Evolutionary conservation across 2,888 invertebrate species (phyloP), one percentile per base, ranked within the genome.

Genomic region (Drosophila subquinaria): DNA sequence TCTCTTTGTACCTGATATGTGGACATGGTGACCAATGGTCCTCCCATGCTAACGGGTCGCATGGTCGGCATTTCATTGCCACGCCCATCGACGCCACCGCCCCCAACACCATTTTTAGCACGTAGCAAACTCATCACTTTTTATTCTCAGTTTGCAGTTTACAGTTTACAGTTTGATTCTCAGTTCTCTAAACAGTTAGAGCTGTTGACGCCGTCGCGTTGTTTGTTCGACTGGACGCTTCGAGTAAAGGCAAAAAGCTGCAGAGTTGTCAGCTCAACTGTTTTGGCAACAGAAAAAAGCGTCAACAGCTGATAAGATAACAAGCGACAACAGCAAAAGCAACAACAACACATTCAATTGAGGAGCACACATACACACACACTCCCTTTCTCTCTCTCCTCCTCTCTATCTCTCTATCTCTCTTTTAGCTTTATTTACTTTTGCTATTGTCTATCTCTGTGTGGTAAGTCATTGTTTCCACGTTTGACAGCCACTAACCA

Each of bases 21-120:
- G 71, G 86, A 88, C 88, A 90, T 76, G 74, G 72, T 67, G 36
- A 85, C 90, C 61, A 85, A 36, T 0, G 84, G 90, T 0, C 80
- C 50, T 0, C 84, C 84, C 50, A 89, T 85, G 69, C 47, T 84
- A 3, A 85, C 89, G n/a, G 84, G 90, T 13, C 84, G 76, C 84
- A 85, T 85, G 17, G 84, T 85, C 30, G 84, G 89, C 84, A 85
- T 85, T 4, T 69, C 82, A n/a, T 43, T 65, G 50, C n/a, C 69
- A 62, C 76, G 68, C 60, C 69, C 79, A 59, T 42, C 59, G 40
- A 1, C 17, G 64, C 51, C 59, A 35, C 51, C 59, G 13, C 45
- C 64, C 10, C 38, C 59, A 36, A 48, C 59, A 48, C 59, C 61
- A 35, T 66, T 72, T 43, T 89, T 84, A 6, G 63, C 38, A 48